Conservation (phyloP, 2,797 vertebrate genomes). For the Lepus oiostolus region DNA sequence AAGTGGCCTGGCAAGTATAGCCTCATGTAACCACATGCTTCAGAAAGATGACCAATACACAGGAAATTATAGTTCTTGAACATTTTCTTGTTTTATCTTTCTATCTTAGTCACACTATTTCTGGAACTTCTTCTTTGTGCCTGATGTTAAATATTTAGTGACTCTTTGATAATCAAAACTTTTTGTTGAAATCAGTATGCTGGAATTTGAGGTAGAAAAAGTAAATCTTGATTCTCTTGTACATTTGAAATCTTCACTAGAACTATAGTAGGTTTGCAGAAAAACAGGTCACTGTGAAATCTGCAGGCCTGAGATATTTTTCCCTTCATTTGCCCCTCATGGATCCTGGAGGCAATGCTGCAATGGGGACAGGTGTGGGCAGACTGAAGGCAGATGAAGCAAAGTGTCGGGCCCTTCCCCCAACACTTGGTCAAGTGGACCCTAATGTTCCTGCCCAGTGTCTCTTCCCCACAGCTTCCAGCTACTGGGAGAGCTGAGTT, state of each 20-base stretch:
- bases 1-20: background rate
- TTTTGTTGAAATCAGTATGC: background rate
- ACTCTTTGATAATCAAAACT: background rate
- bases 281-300: background rate
- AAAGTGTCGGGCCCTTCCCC: background rate
- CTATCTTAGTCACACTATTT: background rate
- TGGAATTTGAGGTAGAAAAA: background rate
- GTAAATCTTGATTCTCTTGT: background rate
- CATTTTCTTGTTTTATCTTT: background rate
- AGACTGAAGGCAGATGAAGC: background rate
- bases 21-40: background rate
- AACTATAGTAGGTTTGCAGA: background rate
- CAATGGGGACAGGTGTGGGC: background rate
- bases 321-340: background rate
- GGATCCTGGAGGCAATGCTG: background rate
- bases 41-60: background rate
- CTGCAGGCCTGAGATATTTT: background rate
- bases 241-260: slow-evolving; percentile 1
- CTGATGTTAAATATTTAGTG: background rate
- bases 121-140: background rate
- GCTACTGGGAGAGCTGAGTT: background rate
- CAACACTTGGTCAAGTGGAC: background rate
- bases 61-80: background rate
- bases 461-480: background rate
- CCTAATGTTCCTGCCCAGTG: background rate